These are phyloP conservation scores for Hippoglossus hippoglossus DNA, from an alignment of 2,797 vertebrate species.

Conservation along the genomic window DNA sequence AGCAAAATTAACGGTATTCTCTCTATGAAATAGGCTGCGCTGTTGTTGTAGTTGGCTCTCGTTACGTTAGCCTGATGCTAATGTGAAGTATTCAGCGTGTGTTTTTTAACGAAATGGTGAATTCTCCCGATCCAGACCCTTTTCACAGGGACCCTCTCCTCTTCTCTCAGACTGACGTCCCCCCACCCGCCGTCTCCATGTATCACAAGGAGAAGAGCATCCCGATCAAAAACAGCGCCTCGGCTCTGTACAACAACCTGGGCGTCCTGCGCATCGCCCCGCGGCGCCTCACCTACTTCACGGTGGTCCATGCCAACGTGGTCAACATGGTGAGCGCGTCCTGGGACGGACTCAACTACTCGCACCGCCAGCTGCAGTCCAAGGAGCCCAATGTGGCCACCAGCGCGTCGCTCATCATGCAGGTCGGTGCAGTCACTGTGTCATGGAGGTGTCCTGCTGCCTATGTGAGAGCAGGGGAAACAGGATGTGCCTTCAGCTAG, in stretches of 20 bases:
- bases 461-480: too few relatives aligned
- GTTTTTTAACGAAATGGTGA: neutral
- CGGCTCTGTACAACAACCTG: conserved; percentile 94
- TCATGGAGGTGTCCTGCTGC: too few relatives aligned
- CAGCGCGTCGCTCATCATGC: conserved; percentile 90
- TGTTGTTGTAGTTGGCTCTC: conserved; percentile 18
- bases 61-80: conserved; percentile 49
- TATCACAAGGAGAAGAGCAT: conserved; percentile 90
- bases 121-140: neutral
- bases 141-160: neutral
- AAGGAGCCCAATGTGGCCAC: conserved; percentile 87
- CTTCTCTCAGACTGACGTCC: neutral
- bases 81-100: neutral
- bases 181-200: conserved; percentile 68
- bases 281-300: conserved; percentile 86
- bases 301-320: conserved; percentile 89
- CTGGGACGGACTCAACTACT: conserved; percentile 87
- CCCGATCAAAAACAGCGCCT: conserved; percentile 88
- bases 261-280: conserved; percentile 86
- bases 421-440: conserved; percentile 78
- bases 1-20: neutral
- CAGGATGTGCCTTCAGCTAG: too few relatives aligned
- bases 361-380: conserved; percentile 91
- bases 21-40: neutral
- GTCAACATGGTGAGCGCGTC: conserved; percentile 90